A percentile compares a stretch with the other conserved stretches of the same genome.
Conservation (phyloP, 2,888 invertebrate species). For the Cryptosula pallasiana region DNA sequence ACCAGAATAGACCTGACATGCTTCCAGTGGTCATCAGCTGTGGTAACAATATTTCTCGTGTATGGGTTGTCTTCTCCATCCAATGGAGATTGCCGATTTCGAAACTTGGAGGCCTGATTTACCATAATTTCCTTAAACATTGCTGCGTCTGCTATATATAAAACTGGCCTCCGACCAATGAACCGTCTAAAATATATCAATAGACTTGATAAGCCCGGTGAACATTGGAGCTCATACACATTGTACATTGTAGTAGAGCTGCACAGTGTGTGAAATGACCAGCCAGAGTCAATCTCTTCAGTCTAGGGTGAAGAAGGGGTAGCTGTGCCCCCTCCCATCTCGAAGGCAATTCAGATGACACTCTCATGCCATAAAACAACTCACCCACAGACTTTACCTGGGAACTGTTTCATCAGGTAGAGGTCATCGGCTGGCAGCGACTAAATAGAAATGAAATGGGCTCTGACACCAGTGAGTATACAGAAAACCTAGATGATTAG, state of each 20-base stretch:
- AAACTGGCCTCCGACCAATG: neutral
- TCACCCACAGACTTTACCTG: neutral
- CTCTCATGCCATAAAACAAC: neutral
- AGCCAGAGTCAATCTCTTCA: no score
- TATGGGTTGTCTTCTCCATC: neutral
- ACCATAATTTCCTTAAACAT: neutral
- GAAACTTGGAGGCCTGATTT: neutral
- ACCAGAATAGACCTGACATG: constrained; percentile 25
- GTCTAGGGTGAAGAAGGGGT: no score
- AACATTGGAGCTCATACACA: no score
- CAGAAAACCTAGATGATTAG: neutral
- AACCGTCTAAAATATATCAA: neutral
- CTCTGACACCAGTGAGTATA: no score
- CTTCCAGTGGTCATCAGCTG: constrained; percentile 27
- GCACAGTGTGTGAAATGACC: no score
- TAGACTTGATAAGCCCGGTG: no score
- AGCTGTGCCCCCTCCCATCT: no score
- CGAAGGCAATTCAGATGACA: no score
- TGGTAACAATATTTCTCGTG: neutral
- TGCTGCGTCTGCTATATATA: neutral
- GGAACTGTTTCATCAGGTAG: neutral
- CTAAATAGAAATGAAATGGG: neutral
- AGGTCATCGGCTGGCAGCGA: neutral
- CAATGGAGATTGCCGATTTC: neutral
- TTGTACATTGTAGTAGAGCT: no score